Conservation (phyloP, 2,113 vertebrate genomes). For the Scophthalmus maximus region DNA sequence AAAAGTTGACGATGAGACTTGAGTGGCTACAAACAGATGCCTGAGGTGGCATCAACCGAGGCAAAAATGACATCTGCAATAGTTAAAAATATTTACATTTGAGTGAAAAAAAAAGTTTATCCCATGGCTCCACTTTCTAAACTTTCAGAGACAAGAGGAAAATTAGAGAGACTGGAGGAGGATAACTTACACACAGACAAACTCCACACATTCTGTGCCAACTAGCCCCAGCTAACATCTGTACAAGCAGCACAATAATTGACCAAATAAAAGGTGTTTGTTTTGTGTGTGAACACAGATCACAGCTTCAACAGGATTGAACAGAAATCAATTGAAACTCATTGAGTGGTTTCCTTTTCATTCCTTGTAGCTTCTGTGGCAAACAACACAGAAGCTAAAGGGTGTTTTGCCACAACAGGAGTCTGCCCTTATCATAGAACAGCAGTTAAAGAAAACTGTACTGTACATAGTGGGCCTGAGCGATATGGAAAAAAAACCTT, state of each 20-base stretch:
- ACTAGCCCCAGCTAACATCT: background rate
- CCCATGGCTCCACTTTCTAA: background rate
- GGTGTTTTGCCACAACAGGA: no score
- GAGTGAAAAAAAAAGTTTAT: background rate
- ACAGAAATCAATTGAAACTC: background rate
- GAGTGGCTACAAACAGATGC: background rate
- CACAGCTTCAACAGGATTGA: no score
- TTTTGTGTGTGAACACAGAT: no score
- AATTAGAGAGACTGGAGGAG: background rate
- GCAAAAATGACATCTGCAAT: background rate
- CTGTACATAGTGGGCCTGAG: no score
- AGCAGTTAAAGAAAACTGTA: no score
- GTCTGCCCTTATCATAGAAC: no score
- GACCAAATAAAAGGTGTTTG: background rate
- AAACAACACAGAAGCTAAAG: no score
- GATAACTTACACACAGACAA: background rate
- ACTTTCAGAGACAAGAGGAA: background rate
- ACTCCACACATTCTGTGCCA: background rate
- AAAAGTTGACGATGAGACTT: background rate
- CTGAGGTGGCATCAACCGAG: no score
- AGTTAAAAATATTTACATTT: background rate
- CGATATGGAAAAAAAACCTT: no score
- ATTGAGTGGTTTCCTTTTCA: background rate
- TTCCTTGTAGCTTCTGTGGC: background rate
- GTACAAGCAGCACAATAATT: background rate